Percentiles rank a stretch among this genome's conserved stretches.
Evolutionary conservation across 2,888 invertebrate genomes (phyloP).

Genomic region (Hyppa rectilinea): DNA sequence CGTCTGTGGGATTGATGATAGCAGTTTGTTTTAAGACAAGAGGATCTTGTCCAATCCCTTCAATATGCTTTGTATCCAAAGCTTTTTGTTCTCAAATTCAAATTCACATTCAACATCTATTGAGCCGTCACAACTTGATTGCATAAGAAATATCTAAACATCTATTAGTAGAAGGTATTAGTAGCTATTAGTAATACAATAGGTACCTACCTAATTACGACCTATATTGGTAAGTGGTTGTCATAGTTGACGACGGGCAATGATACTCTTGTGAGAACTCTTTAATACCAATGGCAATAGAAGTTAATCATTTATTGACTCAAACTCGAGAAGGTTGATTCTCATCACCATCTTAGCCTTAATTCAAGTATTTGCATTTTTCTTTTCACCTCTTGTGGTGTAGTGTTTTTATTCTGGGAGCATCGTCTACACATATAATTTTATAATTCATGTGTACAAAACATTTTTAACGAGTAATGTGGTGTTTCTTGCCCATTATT

Average conservation of each 20-base stretch:
- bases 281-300: background rate
- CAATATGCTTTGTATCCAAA: background rate
- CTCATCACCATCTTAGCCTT: background rate
- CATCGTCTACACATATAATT: no score
- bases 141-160: background rate
- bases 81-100: background rate
- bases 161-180: background rate
- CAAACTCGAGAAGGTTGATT: no score
- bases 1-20: background rate
- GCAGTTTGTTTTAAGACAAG: background rate
- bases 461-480: no score
- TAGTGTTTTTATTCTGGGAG: no score
- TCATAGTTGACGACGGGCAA: background rate
- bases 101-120: no score
- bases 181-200: background rate
- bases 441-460: no score
- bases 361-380: background rate
- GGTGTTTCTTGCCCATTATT: no score
- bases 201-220: background rate
- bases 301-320: background rate
- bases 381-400: no score
- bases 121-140: background rate
- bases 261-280: slow-evolving; percentile 5
- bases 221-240: background rate
- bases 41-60: background rate